Conservation (phyloP, 2,113 vertebrate species). For the Sisor rabdophorus region DNA sequence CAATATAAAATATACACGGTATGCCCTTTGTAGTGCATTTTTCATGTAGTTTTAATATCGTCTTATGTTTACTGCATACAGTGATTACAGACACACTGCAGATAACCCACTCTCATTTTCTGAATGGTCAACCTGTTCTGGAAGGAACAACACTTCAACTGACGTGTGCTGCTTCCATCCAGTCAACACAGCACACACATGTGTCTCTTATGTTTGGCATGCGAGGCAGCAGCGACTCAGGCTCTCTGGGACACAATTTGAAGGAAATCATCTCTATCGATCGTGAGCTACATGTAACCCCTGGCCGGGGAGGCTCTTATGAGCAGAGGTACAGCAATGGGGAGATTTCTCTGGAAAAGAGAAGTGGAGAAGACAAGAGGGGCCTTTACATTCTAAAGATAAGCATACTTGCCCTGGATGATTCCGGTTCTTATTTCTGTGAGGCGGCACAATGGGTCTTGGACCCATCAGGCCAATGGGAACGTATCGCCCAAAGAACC, state of each 20-base stretch:
- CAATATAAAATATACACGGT: neutral
- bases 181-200: conserved; percentile 78
- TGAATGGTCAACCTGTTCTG: conserved; percentile 63
- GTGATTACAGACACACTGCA: conserved; percentile 80
- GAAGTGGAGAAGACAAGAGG: conserved; percentile 59
- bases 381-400: conserved; percentile 76
- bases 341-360: conserved; percentile 76
- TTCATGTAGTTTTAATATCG: neutral
- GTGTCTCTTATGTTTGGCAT: conserved; percentile 78
- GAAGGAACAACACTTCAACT: conserved; percentile 78
- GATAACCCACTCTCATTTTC: conserved; percentile 65
- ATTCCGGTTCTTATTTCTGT: conserved; percentile 79
- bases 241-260: conserved; percentile 55
- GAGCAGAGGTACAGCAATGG: conserved; percentile 64
- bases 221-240: conserved; percentile 44
- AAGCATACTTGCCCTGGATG: conserved; percentile 63
- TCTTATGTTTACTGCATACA: conserved; percentile 50
- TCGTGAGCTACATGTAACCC: conserved; percentile 66
- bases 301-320: conserved; percentile 59
- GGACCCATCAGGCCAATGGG: conserved; percentile 78
- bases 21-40: neutral
- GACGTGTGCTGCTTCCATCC: conserved; percentile 69
- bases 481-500: conserved; percentile 77
- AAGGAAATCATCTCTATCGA: conserved; percentile 75
- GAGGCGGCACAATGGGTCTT: conserved; percentile 80